These are phyloP conservation scores for Agonum fuliginosum DNA, from an alignment of 2,888 invertebrate genomes.

Conservation along the genomic window DNA sequence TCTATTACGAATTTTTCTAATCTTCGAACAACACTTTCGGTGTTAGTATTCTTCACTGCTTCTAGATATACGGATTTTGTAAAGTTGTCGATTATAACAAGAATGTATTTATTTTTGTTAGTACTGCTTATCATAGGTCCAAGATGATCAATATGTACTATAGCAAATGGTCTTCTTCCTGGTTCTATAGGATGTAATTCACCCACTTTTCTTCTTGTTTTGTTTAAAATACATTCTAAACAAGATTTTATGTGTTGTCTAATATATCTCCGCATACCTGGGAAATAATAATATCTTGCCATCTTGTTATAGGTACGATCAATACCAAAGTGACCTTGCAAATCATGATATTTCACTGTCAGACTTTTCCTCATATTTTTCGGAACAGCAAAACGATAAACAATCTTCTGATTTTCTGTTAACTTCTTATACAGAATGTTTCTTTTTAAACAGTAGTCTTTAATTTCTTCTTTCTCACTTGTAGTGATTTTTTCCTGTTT, in stretches of 20 bases:
- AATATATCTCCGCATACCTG: not conserved
- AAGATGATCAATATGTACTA: constrained; percentile 63
- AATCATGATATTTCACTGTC: constrained; percentile 47
- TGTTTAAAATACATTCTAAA: not conserved
- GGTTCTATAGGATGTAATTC: constrained; percentile 64
- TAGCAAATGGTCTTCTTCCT: constrained; percentile 63
- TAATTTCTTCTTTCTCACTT: not conserved
- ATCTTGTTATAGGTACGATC: constrained; percentile 48
- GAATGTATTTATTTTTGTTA: constrained; percentile 61
- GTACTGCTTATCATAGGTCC: constrained; percentile 62
- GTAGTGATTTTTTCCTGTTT: not conserved
- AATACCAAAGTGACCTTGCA: constrained; percentile 56
- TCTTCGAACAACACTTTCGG: constrained; percentile 47
- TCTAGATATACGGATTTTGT: constrained; percentile 62
- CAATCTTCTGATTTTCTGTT: not conserved
- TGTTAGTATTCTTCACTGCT: constrained; percentile 60
- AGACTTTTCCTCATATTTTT: not conserved
- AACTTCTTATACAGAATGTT: not conserved
- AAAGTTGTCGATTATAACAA: constrained; percentile 63
- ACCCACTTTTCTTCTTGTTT: constrained; percentile 58
- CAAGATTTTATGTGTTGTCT: not conserved
- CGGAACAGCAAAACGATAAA: not conserved
- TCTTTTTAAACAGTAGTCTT: not conserved
- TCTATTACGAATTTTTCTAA: constrained; percentile 59
- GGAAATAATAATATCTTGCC: constrained; percentile 49